Base-by-base conservation (phyloP, 2,113 vertebrate genomes). In the Platichthys stellatus region DNA sequence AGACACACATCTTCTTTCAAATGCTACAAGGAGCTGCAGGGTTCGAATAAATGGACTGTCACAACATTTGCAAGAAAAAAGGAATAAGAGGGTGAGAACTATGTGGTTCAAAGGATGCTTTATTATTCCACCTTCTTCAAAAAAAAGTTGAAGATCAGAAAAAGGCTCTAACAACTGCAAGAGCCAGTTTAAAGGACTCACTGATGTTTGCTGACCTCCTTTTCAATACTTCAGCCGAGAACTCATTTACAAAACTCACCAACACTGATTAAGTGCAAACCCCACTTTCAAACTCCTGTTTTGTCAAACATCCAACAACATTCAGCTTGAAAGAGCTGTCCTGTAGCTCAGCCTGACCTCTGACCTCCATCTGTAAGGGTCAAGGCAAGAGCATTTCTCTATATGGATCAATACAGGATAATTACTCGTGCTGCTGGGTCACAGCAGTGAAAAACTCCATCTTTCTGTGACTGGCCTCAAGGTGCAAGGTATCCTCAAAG, bases 381-480 rank as follows among this genome's bases (percentile, higher is more conserved):
- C 40, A 43, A 76, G 71, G 77, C 62, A 63, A 51, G 60, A 83
- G 83, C 66, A 64, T 73, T 63, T 80, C 63, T 82, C 65, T 59
- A 60, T 53, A 38, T 28, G 35, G 80, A 89, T 90, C 87, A 78
- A 90, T 90, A 88, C 81, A 80, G 66, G 61, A 72, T 63, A 49
- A 64, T 75, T 74, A 61, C 74, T 51, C 35, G 31, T 74, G 35
- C 71, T 51, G 77, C 26, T 21, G 14, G 84, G 76, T 79, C 75
- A 71, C 38, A 64, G 73, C 54, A 74, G 63, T 28, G 76, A 78
- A 81, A 76, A 63, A 66, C 57, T 86, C 70, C 68, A 83, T 83
- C 69, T 62, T 6, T 28, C 45, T 20, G 51, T 57, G 73, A 78
- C 53, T 78, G 61, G 68, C 62, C 71, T 76, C 76, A 45, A 80